Conservation (phyloP, 2,797 vertebrate species). For the Naso thynnoides region DNA sequence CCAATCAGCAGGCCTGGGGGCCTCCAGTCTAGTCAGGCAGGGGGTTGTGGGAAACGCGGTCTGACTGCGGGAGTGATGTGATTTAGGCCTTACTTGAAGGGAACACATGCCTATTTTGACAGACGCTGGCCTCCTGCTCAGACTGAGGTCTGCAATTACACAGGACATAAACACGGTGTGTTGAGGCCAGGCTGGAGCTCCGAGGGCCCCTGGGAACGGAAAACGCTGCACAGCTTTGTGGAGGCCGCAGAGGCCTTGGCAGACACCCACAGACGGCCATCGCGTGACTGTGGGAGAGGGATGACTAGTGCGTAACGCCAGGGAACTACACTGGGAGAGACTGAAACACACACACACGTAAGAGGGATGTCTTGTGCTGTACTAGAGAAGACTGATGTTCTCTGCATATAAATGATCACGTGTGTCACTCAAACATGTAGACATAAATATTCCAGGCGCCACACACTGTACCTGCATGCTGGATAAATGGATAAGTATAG, state of each 20-base stretch:
- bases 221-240: constrained; percentile 55
- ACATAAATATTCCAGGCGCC: constrained; percentile 32
- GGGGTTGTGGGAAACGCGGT: constrained; percentile 72
- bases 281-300: constrained; percentile 70
- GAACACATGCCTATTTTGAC: constrained; percentile 77
- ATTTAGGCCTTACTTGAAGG: constrained; percentile 74
- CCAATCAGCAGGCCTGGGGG: constrained; percentile 65
- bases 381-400: constrained; percentile 11
- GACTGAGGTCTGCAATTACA: constrained; percentile 84
- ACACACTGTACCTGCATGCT: constrained; percentile 20
- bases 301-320: constrained; percentile 51
- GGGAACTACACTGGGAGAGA: constrained; percentile 38
- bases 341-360: constrained; percentile 27
- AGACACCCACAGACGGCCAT: constrained; percentile 58
- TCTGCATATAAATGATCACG: constrained; percentile 13
- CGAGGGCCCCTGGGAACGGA: constrained; percentile 70
- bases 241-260: constrained; percentile 71
- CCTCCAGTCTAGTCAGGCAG: constrained; percentile 57
- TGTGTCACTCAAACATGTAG: constrained; percentile 34
- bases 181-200: constrained; percentile 62
- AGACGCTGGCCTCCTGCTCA: constrained; percentile 77
- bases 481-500: constrained; percentile 23
- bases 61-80: constrained; percentile 73
- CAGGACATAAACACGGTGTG: constrained; percentile 80
- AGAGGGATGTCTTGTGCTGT: constrained; percentile 35